Evolutionary conservation across 2,113 vertebrate genomes (phyloP).

Genomic region (Vanacampus margaritifer): DNA sequence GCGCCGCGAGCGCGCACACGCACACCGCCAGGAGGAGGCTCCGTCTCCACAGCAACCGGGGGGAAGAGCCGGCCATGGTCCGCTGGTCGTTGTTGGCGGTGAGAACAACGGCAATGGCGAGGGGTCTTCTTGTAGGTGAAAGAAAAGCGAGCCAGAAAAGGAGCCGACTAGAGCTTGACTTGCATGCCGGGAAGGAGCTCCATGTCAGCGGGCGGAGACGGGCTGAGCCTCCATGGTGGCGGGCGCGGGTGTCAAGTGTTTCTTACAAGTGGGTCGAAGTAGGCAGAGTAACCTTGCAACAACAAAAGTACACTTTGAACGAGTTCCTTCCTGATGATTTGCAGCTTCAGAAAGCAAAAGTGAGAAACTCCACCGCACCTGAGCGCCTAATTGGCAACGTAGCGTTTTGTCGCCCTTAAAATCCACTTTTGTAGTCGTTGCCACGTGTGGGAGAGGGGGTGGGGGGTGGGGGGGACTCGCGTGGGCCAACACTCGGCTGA

Average conservation of each 20-base stretch:
- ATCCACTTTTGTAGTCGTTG: not conserved
- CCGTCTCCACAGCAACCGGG: slow-evolving; percentile 70
- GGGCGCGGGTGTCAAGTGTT: not conserved
- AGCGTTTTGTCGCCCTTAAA: not conserved
- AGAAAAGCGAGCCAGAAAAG: not conserved
- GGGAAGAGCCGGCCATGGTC: slow-evolving; percentile 56
- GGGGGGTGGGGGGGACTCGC: not conserved
- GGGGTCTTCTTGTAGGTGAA: not conserved
- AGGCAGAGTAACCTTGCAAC: not conserved
- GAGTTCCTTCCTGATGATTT: not conserved
- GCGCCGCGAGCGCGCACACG: slow-evolving; percentile 51
- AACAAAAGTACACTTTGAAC: not conserved
- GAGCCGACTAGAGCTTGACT: not conserved
- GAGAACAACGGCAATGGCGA: not conserved
- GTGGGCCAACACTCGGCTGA: not conserved
- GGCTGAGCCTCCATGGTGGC: not conserved
- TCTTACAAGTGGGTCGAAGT: not conserved
- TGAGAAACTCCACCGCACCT: not conserved
- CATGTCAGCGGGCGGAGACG: slow-evolving; percentile 4
- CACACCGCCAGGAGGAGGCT: slow-evolving; percentile 60
- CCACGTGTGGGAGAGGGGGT: no score
- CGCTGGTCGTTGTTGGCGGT: not conserved
- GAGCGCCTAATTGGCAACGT: not conserved
- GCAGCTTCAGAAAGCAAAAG: not conserved
- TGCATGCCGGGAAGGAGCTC: slow-evolving; percentile 12